A percentile compares a stretch with the other conserved stretches of the same genome.
phyloP scores from a whole-genome alignment of 1,140 invertebrate species.

The Periplaneta americana region DNA sequence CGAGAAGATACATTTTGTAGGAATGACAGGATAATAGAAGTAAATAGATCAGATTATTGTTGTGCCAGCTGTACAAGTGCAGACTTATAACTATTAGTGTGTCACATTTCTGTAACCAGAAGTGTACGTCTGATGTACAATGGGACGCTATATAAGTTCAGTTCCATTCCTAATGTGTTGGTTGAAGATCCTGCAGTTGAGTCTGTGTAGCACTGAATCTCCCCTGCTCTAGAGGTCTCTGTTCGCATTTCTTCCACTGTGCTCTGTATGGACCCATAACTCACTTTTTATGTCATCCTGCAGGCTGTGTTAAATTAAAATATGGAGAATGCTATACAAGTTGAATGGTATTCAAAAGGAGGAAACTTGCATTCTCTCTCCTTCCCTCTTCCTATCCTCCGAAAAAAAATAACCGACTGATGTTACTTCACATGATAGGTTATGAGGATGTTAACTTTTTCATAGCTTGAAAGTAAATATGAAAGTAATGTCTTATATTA shows the following conservation, averaged over 20 bases:
- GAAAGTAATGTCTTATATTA: not conserved
- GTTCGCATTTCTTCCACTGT: not conserved
- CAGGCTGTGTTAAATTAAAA: not conserved
- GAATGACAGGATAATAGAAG: no score
- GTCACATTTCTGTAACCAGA: no score
- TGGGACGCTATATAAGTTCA: no score
- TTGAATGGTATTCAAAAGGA: not conserved
- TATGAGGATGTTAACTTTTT: not conserved
- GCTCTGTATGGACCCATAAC: not conserved
- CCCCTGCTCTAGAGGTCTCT: not conserved
- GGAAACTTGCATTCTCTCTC: not conserved
- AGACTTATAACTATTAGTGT: no score
- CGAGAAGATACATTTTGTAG: no score
- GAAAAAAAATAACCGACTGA: not conserved
- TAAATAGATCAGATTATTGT: no score
- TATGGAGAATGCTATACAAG: not conserved
- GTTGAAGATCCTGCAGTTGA: no score
- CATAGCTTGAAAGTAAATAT: not conserved
- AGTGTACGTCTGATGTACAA: no score
- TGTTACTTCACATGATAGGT: not conserved
- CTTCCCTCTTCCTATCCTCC: no score
- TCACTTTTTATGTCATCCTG: not conserved
- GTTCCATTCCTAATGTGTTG: no score
- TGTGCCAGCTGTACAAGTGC: no score
- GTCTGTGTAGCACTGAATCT: no score